A percentile compares a stretch with the other conserved stretches of the same genome.
These are phyloP conservation scores for Streblospio benedicti DNA, from an alignment of 1,140 invertebrate species.

Conservation along the genomic window DNA sequence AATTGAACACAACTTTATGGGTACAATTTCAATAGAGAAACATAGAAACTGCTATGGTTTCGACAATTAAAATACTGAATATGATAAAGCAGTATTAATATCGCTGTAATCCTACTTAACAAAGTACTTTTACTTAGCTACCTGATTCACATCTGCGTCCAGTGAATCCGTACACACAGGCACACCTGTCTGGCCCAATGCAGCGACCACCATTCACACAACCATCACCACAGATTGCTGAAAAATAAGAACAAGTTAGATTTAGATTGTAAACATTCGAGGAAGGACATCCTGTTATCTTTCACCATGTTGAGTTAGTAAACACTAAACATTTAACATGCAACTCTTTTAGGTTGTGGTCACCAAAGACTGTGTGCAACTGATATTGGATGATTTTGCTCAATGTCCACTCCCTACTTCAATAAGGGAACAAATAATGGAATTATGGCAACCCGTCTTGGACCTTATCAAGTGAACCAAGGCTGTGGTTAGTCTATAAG, in stretches of 20 bases:
- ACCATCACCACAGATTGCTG: constrained; percentile 68
- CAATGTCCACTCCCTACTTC: background rate
- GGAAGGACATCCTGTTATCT: background rate
- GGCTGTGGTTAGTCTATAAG: too few species aligned
- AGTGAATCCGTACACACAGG: constrained; percentile 75
- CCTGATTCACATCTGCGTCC: constrained; percentile 73
- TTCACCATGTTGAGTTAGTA: background rate
- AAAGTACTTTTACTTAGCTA: constrained; percentile 29
- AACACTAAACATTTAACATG: background rate
- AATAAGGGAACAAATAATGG: background rate
- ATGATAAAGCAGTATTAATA: constrained; percentile 7
- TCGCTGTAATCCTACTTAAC: background rate
- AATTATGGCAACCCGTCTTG: too few species aligned
- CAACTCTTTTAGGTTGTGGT: background rate
- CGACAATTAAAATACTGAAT: background rate
- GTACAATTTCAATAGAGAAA: background rate
- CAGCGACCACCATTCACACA: constrained; percentile 78
- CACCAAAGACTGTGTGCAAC: too few species aligned
- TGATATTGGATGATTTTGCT: background rate
- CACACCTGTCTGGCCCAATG: constrained; percentile 73
- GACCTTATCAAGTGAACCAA: too few species aligned
- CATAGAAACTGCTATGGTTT: background rate
- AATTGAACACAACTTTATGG: background rate
- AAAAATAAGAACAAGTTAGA: constrained; percentile 27
- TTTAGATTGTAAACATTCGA: constrained; percentile 12